phyloP scores from a whole-genome alignment of 1,140 invertebrate genomes.

The Chlorops oryzae region DNA sequence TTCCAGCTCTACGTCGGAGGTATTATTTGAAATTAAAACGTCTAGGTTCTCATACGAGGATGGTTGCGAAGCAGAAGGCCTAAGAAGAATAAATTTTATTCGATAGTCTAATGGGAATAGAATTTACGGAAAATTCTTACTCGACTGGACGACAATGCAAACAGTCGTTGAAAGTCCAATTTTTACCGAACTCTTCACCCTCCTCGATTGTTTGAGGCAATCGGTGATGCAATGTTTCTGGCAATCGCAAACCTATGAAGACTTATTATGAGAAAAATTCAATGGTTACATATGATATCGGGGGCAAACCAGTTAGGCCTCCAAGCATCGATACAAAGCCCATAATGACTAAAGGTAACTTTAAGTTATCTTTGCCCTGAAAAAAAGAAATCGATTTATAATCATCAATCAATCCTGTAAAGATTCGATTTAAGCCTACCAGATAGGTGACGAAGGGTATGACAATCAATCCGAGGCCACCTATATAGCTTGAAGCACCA shows the following conservation, averaged over 20 bases:
- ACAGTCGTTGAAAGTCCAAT: conserved; percentile 70
- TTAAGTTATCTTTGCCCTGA: conserved; percentile 75
- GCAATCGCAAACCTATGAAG: conserved; percentile 69
- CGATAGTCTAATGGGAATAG: background rate
- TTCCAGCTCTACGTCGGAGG: conserved; percentile 34
- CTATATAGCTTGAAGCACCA: conserved; percentile 82
- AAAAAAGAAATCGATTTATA: conserved; percentile 22
- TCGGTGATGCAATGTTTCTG: conserved; percentile 73
- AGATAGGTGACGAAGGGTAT: conserved; percentile 87
- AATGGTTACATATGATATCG: too few species aligned
- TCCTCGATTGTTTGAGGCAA: conserved; percentile 79
- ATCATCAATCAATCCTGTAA: background rate
- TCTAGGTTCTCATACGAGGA: conserved; percentile 59
- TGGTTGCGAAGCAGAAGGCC: conserved; percentile 26
- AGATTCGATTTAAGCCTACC: conserved; percentile 50
- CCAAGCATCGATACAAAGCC: conserved; percentile 71
- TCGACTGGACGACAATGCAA: conserved; percentile 59
- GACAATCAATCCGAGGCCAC: conserved; percentile 77
- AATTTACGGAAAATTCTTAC: conserved; percentile 40
- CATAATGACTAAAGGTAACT: conserved; percentile 73
- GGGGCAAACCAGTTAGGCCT: conserved; percentile 68
- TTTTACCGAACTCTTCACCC: conserved; percentile 80
- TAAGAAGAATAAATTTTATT: conserved; percentile 6
- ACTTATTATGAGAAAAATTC: too few species aligned
- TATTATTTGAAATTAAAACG: conserved; percentile 50